Evolutionary conservation across 2,797 vertebrate species (phyloP), one percentile per base, ranked within the genome.

Genomic region (Sarcophilus harrisii): DNA sequence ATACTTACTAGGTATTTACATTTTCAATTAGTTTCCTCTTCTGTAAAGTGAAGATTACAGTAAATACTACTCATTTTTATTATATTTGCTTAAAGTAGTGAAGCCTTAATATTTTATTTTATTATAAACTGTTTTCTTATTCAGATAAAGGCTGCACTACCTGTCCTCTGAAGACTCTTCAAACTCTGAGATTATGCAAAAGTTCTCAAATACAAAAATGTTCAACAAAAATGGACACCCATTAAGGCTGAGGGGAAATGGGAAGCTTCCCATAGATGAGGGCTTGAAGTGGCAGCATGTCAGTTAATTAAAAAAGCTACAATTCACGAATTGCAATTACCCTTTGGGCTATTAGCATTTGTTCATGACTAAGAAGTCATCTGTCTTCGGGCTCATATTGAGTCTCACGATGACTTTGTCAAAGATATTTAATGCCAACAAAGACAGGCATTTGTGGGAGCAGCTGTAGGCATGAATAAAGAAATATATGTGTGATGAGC

Each of bases 321-420:
- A 89, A 60, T 30, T 96, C 13, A 28, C 52, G 49, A 94, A 49
- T 28, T 87, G 55, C 62, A 96, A 58, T 93, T 93, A 92, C 28
- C 21, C 32, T 93, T 92, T 93, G 57, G 18, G 60, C 89, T 94
- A 91, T 90, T 95, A 94, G 58, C 90, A 73, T 81, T 57, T 92
- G 49, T 91, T 96, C 90, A 91, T 92, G n/a, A 94, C 94, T 95
- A 95, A 95, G 91, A 94, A 60, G 94, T n/a, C 73, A 87, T 87
- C 38, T 94, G 57, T 94, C 60, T 96, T 89, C 90, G 57, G 96
- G 95, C 38, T 93, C 92, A 95, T 92, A 93, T 1, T 95, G 92
- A 92, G 45, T 90, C 45, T 94, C 73, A 94, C 92, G 11, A 49
- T 92, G 93, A 55, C 93, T 97, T 93, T 21, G 55, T 91, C 10